A percentile compares a stretch with the other conserved stretches of the same genome.
These are phyloP conservation scores for Cliona cf. orientalis DNA, from an alignment of 37 sponge, comb jelly and placozoan species.

Conservation along the genomic window DNA sequence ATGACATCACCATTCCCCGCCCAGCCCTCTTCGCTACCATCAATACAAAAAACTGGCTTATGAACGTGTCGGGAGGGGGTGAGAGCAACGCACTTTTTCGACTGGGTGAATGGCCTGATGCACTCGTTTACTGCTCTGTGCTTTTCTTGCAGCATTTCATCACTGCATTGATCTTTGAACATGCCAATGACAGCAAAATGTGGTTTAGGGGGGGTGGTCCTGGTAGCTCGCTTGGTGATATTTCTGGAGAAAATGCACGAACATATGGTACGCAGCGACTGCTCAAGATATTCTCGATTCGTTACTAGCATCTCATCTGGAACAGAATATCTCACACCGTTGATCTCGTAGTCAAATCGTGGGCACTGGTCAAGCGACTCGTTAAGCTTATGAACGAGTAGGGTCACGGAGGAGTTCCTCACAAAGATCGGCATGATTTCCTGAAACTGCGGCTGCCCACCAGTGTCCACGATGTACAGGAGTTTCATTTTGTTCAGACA, in stretches of 20 bases:
- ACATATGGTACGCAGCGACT: conserved; percentile 3
- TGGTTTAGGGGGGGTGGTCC: background rate
- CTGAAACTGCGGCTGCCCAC: too few species aligned
- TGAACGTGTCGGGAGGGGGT: background rate
- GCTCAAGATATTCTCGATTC: background rate
- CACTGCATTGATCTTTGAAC: conserved; percentile 3
- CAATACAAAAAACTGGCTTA: background rate
- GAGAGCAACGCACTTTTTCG: background rate
- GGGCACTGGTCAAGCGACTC: background rate
- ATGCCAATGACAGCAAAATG: conserved; percentile 1
- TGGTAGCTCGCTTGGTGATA: background rate
- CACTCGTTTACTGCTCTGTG: background rate
- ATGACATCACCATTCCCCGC: background rate
- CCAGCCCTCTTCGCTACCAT: conserved; percentile 16
- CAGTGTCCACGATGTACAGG: too few species aligned
- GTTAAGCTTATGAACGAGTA: background rate
- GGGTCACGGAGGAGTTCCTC: background rate
- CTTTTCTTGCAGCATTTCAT: background rate
- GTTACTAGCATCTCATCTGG: background rate
- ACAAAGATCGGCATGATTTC: too few species aligned
- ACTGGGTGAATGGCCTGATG: background rate
- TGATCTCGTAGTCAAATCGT: background rate
- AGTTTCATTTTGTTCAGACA: too few species aligned
- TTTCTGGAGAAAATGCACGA: background rate
- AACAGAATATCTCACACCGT: conserved; percentile 1